These are phyloP conservation scores for Gnathonemus longibarbis DNA, from an alignment of 2,113 vertebrate genomes.

Conservation along the genomic window DNA sequence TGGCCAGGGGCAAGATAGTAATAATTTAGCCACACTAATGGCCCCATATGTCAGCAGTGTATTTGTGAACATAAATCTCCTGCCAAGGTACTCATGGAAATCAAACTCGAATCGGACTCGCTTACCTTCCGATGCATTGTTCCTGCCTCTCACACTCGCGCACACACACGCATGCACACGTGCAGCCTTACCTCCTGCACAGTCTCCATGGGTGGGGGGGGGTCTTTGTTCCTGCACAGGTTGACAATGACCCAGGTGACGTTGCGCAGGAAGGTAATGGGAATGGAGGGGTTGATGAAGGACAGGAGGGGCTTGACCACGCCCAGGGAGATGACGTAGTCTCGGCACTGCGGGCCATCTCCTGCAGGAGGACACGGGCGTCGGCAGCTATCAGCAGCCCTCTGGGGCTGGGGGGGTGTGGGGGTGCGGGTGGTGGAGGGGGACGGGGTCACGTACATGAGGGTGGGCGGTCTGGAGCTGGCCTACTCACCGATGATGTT, in stretches of 20 bases:
- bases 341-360: slow-evolving; percentile 82
- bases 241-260: slow-evolving; percentile 94
- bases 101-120: neutral
- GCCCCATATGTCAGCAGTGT: neutral
- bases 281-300: neutral
- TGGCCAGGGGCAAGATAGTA: neutral
- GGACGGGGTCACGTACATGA: neutral
- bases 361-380: slow-evolving; percentile 55
- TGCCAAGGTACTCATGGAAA: neutral
- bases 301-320: slow-evolving; percentile 73
- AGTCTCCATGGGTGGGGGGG: slow-evolving; percentile 77
- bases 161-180: slow-evolving; percentile 43
- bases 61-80: neutral
- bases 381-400: neutral
- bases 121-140: neutral
- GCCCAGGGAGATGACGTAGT: slow-evolving; percentile 86
- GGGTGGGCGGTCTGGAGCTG: neutral
- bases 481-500: slow-evolving; percentile 61
- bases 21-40: neutral
- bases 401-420: neutral
- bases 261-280: slow-evolving; percentile 64
- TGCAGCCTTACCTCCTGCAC: slow-evolving; percentile 77
- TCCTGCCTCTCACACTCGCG: slow-evolving; percentile 22
- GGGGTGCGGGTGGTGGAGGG: neutral
- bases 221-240: slow-evolving; percentile 97